Conservation (phyloP, 2,888 invertebrate species). For the Tenodera sinensis region DNA sequence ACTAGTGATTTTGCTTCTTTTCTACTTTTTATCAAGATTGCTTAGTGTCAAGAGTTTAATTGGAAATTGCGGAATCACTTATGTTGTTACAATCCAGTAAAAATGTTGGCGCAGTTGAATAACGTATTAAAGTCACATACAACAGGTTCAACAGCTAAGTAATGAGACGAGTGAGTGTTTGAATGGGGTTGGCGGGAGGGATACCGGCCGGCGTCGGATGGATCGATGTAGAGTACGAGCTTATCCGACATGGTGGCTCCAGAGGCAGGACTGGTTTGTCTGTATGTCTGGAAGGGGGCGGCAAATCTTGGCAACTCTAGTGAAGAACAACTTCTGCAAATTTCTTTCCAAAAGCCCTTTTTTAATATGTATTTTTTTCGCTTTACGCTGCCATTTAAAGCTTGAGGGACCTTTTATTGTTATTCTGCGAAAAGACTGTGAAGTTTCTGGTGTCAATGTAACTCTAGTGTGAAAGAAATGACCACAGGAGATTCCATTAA, state of each 20-base stretch:
- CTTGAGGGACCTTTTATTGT: background rate
- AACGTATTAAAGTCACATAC: background rate
- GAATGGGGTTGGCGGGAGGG: background rate
- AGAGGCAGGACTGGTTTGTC: background rate
- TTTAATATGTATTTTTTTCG: background rate
- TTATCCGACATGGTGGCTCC: constrained; percentile 15
- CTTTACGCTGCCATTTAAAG: background rate
- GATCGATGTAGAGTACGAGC: constrained; percentile 14
- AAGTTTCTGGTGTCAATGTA: background rate
- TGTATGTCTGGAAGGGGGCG: background rate
- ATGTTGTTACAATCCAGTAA: background rate
- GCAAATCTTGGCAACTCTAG: background rate
- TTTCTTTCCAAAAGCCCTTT: background rate
- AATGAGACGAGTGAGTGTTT: background rate
- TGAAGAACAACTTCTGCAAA: background rate
- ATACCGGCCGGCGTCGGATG: constrained; percentile 8
- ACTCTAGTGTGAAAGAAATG: background rate
- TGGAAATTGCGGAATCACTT: background rate
- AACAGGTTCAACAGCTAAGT: background rate
- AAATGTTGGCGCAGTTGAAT: background rate
- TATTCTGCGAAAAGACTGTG: background rate
- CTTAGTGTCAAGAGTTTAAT: too few species aligned
- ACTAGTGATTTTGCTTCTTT: too few species aligned
- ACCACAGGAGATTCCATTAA: background rate
- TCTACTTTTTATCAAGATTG: too few species aligned